Base-by-base conservation (phyloP, 2,797 vertebrate species). In the Otolemur crassicaudatus region DNA sequence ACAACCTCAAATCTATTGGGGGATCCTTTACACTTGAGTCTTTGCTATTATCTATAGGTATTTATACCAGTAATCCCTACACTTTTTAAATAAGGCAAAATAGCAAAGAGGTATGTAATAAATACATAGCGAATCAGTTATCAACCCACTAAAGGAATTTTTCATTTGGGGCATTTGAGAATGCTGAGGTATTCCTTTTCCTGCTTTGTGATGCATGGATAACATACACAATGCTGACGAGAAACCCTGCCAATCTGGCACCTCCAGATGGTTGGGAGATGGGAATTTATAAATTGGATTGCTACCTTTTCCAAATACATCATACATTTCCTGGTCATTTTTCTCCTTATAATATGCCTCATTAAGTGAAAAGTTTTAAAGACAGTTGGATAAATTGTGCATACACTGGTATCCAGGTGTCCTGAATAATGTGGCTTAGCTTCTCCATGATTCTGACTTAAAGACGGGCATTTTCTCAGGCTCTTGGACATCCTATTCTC, bases 311-410 rank as follows among this genome's bases (percentile, higher is more conserved):
- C 93, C 23, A 61, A 83, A 75, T 86, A 81, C 60, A 77, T 95
- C 92, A 88, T 81, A 67, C 7, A 63, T 97, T 87, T 93, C 10
- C 31, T 69, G 17, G 88, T 40, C 73, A 82, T 97, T 95, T 97
- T 96, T 94, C 76, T 85, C 60, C 89, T 95, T 97, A 67, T 97
- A 97, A 96, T 98, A 98, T 96, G 97, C 89, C 96, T 97, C 92
- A 98, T 98, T 98, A 98, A 97, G 96, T 97, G 87, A 94, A 81
- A 67, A n/a, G 10, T 88, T 96, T 85, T 87, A 91, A 96, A 95
- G 87, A 73, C 87, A 61, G n/a, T 79, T 85, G 34, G 77, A 63
- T 86, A 95, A 96, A 97, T 86, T 89, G 25, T 92, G 43, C 91
- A 88, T 63, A 80, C 95, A 27, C 63, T 88, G 73, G n/a, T 69